Conservation (phyloP, 2,888 invertebrate genomes). For the Torymus auratus region DNA sequence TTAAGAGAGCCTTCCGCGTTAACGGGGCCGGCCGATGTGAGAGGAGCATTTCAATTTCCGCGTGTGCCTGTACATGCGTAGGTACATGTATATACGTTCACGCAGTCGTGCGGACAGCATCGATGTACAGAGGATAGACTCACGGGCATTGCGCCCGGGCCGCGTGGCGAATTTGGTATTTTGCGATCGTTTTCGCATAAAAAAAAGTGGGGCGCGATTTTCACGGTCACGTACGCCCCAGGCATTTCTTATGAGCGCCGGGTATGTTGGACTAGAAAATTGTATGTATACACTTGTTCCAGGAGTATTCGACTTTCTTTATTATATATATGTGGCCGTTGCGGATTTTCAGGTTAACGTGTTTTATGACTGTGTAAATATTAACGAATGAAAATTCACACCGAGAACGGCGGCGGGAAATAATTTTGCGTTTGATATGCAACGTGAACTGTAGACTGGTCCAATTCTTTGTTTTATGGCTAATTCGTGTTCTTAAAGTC, state of each 20-base stretch:
- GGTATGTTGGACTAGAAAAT: constrained; percentile 24
- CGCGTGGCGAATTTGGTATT: constrained; percentile 40
- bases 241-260: constrained; percentile 20
- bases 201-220: constrained; percentile 9
- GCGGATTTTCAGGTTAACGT: constrained; percentile 10
- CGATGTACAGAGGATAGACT: background rate
- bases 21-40: constrained; percentile 68
- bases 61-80: background rate
- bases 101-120: background rate
- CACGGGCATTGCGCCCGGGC: background rate
- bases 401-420: background rate
- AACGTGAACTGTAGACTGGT: background rate
- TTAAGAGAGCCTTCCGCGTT: constrained; percentile 64
- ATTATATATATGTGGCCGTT: background rate
- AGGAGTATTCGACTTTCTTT: constrained; percentile 15
- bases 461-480: background rate
- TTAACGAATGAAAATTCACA: constrained; percentile 16
- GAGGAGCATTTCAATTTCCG: constrained; percentile 60
- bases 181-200: constrained; percentile 33
- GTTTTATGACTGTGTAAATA: constrained; percentile 15
- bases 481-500: too few relatives aligned
- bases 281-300: background rate
- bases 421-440: background rate
- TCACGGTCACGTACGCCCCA: constrained; percentile 16
- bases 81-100: constrained; percentile 14